Evolutionary conservation across 2,888 invertebrate genomes (phyloP).

Genomic region (Drosophila austrosaltans): DNA sequence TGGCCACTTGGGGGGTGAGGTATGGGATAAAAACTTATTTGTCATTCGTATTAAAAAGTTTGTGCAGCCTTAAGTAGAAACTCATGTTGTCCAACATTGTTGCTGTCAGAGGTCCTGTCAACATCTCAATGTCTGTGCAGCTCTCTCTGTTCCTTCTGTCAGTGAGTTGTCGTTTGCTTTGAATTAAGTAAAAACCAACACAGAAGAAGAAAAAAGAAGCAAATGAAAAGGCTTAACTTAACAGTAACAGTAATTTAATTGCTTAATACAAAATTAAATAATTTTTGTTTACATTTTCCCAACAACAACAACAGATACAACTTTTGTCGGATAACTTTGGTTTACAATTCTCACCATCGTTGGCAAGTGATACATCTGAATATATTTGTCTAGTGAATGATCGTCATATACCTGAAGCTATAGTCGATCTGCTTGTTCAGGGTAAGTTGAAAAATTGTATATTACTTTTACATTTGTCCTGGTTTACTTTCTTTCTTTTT

Average conservation of each 20-base stretch:
- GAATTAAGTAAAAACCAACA: background rate
- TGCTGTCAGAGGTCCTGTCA: conserved; percentile 53
- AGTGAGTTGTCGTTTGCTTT: conserved; percentile 25
- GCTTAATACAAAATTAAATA: too few relatives aligned
- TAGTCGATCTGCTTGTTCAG: conserved; percentile 87
- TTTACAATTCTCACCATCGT: conserved; percentile 86
- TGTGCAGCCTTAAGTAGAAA: conserved; percentile 71
- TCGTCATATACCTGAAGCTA: conserved; percentile 87
- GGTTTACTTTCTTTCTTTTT: background rate
- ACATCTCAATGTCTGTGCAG: conserved; percentile 35
- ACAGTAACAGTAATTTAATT: conserved; percentile 29
- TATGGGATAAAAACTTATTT: conserved; percentile 44
- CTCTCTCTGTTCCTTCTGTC: background rate
- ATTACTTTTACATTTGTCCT: background rate
- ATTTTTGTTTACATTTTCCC: conserved; percentile 12
- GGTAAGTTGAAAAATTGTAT: conserved; percentile 84
- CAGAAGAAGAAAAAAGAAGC: background rate
- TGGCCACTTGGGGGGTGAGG: conserved; percentile 1
- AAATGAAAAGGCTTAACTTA: background rate
- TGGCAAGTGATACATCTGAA: conserved; percentile 87
- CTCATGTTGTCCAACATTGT: conserved; percentile 65
- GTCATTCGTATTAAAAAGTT: conserved; percentile 69
- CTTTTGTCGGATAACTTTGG: conserved; percentile 86
- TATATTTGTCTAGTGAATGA: conserved; percentile 89
- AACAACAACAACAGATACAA: conserved; percentile 82